Base-by-base conservation (phyloP, 2,797 vertebrate species). In the Pipistrellus kuhlii region DNA sequence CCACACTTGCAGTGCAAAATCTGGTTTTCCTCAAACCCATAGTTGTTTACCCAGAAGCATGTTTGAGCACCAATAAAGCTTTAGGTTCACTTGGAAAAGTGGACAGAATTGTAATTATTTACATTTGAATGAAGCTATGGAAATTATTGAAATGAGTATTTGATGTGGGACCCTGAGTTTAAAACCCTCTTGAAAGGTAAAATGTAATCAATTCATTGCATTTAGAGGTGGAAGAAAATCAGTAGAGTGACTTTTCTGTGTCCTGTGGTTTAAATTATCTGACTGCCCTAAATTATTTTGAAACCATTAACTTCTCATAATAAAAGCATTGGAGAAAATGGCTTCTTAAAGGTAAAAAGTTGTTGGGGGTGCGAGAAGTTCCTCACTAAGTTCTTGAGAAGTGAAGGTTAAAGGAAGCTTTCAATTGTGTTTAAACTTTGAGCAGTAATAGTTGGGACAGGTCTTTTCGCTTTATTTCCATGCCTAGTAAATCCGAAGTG, bases 401-500 rank as follows among this genome's bases (percentile, higher is more conserved):
- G 12, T 78, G 35, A 96, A 88, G 72, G 9, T 94, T 85, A 90
- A 82, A 72, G 85, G 30, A 96, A 71, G 51, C 55, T 82, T 95
- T 90, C 46, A 48, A 55, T 82, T 88, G 83, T 81, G 41, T 88
- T 93, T 88, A 72, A 85, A 75, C 86, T 82, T 93, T 14, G 25
- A 87, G 57, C 84, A 87, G 44, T 71, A 68, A n/a, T 71, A 75
- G 32, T 53, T 92, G 76, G 21, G 35, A 69, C 23, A 71, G 38
- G 20, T 78, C 38, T 94, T 95, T 89, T 88, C n/a, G 59, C 72
- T 32, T 46, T 72, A 4, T 95, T 86, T 82, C 76, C 30, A 30
- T 94, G 38, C 30, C 64, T 92, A 80, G 30, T 55, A 94, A 94
- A 76, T 90, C 44, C 82, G 69, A 94, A 91, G 64, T 94, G 94